These are phyloP conservation scores for Molorchus minor DNA, from an alignment of 2,888 invertebrate species.

Conservation along the genomic window DNA sequence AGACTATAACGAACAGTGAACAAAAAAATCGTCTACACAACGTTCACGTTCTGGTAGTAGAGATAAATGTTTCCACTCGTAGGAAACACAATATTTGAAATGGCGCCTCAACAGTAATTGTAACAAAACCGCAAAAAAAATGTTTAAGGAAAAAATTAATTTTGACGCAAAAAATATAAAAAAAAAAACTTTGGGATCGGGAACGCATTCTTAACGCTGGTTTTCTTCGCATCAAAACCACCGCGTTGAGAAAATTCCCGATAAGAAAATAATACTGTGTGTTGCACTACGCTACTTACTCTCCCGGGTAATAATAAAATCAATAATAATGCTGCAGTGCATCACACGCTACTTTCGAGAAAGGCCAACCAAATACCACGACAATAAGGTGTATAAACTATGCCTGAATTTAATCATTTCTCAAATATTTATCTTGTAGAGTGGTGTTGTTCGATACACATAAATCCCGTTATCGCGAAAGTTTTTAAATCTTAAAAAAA, in stretches of 20 bases:
- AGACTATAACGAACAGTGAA: no score
- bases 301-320: background rate
- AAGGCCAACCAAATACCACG: constrained; percentile 24
- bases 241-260: constrained; percentile 8
- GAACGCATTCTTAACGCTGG: background rate
- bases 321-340: constrained; percentile 16
- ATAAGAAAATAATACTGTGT: constrained; percentile 10
- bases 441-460: background rate
- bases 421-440: background rate
- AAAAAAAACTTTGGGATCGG: no score
- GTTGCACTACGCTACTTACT: constrained; percentile 25
- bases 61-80: no score
- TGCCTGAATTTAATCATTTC: background rate
- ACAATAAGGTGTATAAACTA: background rate
- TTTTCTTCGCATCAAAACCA: background rate
- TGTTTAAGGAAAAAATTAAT: background rate
- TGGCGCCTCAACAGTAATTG: no score
- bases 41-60: no score
- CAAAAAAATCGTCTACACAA: no score
- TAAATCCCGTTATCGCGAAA: no score
- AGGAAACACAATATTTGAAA: no score
- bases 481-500: no score
- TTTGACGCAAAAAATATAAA: background rate
- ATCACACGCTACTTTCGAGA: constrained; percentile 24
- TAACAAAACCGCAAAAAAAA: no score